These are phyloP conservation scores for Tigriopus japonicus DNA, from an alignment of 1,140 invertebrate genomes.

Conservation along the genomic window DNA sequence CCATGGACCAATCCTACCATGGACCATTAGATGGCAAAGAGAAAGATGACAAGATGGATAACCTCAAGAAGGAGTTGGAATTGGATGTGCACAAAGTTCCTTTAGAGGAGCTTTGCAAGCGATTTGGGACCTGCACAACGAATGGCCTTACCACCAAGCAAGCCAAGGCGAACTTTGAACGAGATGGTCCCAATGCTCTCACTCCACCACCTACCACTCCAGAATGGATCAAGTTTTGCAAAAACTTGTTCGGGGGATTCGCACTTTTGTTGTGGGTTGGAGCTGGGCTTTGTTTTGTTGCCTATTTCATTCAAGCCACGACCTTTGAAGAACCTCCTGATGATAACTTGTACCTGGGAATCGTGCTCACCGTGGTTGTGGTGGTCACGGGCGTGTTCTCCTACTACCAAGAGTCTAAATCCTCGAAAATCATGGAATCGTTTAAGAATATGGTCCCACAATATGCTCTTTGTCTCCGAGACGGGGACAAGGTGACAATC, in stretches of 20 bases:
- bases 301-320: constrained; percentile 33
- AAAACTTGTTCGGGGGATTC: constrained; percentile 48
- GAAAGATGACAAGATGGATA: constrained; percentile 72
- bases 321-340: constrained; percentile 25
- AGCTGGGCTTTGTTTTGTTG: constrained; percentile 45
- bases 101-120: constrained; percentile 83
- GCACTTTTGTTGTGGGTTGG: constrained; percentile 53
- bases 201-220: constrained; percentile 38
- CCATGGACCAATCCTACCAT: too few relatives aligned
- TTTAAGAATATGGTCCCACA: constrained; percentile 85
- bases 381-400: constrained; percentile 66
- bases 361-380: constrained; percentile 32
- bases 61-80: constrained; percentile 93
- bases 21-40: background rate
- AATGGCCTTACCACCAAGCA: constrained; percentile 33
- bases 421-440: constrained; percentile 83
- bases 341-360: constrained; percentile 33
- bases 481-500: constrained; percentile 72
- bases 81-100: constrained; percentile 96
- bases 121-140: constrained; percentile 84
- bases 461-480: constrained; percentile 22
- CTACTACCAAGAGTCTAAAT: constrained; percentile 94
- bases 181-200: constrained; percentile 49
- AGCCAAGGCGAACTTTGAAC: constrained; percentile 31
- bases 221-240: constrained; percentile 41